phyloP scores from a whole-genome alignment of 2,888 invertebrate species.

The Dicyrtoma fusca region DNA sequence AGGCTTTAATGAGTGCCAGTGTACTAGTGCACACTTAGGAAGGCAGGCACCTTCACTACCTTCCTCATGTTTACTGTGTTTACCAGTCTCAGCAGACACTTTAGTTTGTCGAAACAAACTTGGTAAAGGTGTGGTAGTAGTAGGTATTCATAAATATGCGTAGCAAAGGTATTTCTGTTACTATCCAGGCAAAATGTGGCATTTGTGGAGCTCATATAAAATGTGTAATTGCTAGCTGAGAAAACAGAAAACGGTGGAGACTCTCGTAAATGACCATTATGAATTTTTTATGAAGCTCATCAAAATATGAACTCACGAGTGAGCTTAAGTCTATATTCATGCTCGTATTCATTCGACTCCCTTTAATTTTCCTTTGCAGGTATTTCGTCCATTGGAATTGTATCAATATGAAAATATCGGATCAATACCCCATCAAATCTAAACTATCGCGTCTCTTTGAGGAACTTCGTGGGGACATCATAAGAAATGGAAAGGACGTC shows the following conservation, averaged over 20 bases:
- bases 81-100: too few species aligned
- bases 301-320: background rate
- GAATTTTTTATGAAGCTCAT: slow-evolving; percentile 20
- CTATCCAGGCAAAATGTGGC: too few species aligned
- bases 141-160: too few species aligned
- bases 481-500: background rate
- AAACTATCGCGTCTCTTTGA: slow-evolving; percentile 48
- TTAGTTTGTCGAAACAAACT: too few species aligned
- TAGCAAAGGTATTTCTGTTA: too few species aligned
- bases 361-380: slow-evolving; percentile 35
- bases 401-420: slow-evolving; percentile 47
- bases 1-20: too few species aligned
- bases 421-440: slow-evolving; percentile 50
- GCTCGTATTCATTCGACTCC: background rate
- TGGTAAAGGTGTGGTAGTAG: too few species aligned
- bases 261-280: background rate
- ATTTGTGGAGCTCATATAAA: too few species aligned
- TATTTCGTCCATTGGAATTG: slow-evolving; percentile 49
- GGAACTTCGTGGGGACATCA: slow-evolving; percentile 46
- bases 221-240: too few species aligned
- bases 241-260: background rate
- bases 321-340: background rate
- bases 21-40: too few species aligned
- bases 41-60: too few species aligned
- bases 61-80: too few species aligned